phyloP scores from a whole-genome alignment of 2,797 vertebrate genomes.

The Gadopsis bispinosus region DNA sequence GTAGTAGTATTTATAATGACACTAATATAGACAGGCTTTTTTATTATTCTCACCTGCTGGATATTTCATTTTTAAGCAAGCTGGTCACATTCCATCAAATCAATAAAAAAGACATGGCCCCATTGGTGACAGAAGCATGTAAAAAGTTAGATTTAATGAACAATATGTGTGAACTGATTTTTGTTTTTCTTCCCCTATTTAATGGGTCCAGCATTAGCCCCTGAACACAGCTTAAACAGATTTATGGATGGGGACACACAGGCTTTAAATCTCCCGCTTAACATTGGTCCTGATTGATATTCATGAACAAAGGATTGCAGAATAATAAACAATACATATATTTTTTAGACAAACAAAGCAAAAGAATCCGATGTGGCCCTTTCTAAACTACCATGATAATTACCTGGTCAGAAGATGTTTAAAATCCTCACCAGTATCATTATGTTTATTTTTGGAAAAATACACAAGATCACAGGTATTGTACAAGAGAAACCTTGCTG shows the following conservation, averaged over 20 bases:
- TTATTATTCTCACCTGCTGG: not conserved
- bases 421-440: not conserved
- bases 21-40: not conserved
- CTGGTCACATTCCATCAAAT: slow-evolving; percentile 7
- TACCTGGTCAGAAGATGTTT: not conserved
- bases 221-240: slow-evolving; percentile 28
- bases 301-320: slow-evolving; percentile 20
- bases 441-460: not conserved
- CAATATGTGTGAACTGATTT: slow-evolving; percentile 43
- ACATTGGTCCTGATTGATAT: slow-evolving; percentile 26
- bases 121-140: slow-evolving; percentile 14
- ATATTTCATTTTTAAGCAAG: not conserved
- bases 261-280: slow-evolving; percentile 34
- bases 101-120: not conserved
- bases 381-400: not conserved
- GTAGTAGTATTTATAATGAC: not conserved
- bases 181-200: slow-evolving; percentile 27
- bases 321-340: slow-evolving; percentile 18
- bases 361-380: too few species aligned
- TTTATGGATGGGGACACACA: slow-evolving; percentile 37
- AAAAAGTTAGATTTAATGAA: slow-evolving; percentile 35
- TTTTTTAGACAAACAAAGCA: not conserved
- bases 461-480: not conserved
- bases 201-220: slow-evolving; percentile 46
- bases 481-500: not conserved